Base-by-base conservation (phyloP, 2,797 vertebrate genomes). In the Garrulus glandarius region DNA sequence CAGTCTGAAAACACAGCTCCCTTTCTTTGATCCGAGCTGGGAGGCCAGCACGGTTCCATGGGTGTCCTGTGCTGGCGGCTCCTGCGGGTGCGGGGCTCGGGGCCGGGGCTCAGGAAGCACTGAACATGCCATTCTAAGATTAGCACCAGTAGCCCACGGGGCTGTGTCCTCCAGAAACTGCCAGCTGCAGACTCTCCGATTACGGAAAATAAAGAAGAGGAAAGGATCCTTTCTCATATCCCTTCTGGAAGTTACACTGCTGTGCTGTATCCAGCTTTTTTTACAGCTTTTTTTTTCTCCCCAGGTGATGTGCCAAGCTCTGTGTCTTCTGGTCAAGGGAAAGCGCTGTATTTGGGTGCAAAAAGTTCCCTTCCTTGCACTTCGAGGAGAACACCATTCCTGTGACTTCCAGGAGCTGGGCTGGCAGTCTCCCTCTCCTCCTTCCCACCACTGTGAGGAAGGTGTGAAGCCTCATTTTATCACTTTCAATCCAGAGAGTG, bases 91-190 rank as follows among this genome's bases (percentile, higher is more conserved):
- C 21, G 36, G 46, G 76, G 78, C 80, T 93, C 15, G n/a, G 91
- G 65, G 93, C 89, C n/a, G 10, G 67, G 89, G 27, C 0, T 5
- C 88, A 93, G 95, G 96, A 96, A 95, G 92, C 93, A 32, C 26
- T 30, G 74, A 68, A 69, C 96, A 89, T 93, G 84, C 95, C 95
- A 80, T 97, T 97, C 97, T 98, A 98, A 98, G 97, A 98, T 98
- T 97, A 98, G 97, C 96, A 95, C 84, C 87, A 92, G 87, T 80
- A 68, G 89, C 85, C 96, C 92, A 94, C 4, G 47, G 96, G 71
- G 76, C 91, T 87, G 37, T 22, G 83, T 93, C 88, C 77, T 85
- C 89, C 91, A 3, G 2, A 90, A 92, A 92, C 63, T 67, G 95
- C 84, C 96, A 97, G 96, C 97, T 97, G 96, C 68, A 89, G 59